Evolutionary conservation across 2,797 vertebrate species (phyloP).

Genomic region (Crocidura indochinensis): DNA sequence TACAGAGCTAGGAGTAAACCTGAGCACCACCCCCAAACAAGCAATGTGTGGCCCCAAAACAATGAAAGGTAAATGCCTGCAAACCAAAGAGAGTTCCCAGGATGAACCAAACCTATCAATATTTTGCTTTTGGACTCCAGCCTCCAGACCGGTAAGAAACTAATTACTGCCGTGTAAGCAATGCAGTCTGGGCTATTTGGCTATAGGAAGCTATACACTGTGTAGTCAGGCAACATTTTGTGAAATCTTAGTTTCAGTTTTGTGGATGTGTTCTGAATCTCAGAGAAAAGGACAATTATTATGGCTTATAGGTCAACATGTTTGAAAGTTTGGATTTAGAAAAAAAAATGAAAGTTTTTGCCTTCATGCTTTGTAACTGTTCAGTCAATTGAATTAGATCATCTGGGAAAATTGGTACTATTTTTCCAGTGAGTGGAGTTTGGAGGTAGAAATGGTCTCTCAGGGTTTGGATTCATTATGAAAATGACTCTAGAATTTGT

Average conservation of each 20-base stretch:
- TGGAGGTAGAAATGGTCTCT: neutral
- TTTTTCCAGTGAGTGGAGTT: neutral
- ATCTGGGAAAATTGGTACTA: neutral
- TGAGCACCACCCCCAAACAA: too few relatives aligned
- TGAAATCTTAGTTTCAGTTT: neutral
- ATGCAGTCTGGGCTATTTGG: neutral
- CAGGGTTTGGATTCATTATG: neutral
- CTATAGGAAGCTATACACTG: neutral
- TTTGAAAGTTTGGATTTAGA: conserved; percentile 3
- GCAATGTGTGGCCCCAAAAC: too few relatives aligned
- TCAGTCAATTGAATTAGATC: neutral
- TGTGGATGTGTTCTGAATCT: neutral
- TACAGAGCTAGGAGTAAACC: too few relatives aligned
- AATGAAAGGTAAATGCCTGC: neutral
- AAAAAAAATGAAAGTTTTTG: neutral
- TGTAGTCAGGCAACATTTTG: neutral
- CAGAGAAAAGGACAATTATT: neutral
- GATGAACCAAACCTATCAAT: neutral
- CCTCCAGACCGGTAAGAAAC: neutral
- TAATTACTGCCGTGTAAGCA: neutral
- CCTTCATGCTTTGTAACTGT: neutral
- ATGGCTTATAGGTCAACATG: neutral
- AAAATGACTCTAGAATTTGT: neutral
- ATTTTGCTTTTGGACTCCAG: neutral
- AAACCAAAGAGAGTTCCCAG: neutral